Evolutionary conservation across 2,113 vertebrate genomes (phyloP).

Genomic region (Rutilus rutilus): DNA sequence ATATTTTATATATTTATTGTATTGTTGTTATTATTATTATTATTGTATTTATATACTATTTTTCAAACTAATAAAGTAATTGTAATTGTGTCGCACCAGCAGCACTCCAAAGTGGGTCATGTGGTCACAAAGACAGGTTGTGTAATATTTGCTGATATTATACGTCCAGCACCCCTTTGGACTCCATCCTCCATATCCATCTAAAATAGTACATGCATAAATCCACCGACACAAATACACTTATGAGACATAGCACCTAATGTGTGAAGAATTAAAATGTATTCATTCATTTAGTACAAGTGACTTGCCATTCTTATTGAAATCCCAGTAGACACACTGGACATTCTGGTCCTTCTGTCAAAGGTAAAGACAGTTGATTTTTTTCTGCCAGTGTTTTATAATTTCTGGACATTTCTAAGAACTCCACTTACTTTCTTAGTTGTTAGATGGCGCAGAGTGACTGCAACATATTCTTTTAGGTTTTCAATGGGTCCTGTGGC

Average conservation of each 20-base stretch:
- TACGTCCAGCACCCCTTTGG: conserved; percentile 78
- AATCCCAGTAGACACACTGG: conserved; percentile 88
- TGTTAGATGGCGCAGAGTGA: conserved; percentile 79
- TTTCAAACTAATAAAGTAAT: background rate
- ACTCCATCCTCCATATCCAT: conserved; percentile 86
- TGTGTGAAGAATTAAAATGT: background rate
- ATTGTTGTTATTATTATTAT: no score
- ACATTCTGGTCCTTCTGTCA: conserved; percentile 73
- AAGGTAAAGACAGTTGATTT: conserved; percentile 15
- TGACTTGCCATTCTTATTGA: conserved; percentile 78
- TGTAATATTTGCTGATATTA: conserved; percentile 78
- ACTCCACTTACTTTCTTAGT: conserved; percentile 72
- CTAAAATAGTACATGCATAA: conserved; percentile 66
- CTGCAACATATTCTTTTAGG: conserved; percentile 76
- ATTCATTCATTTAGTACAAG: background rate
- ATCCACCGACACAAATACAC: conserved; percentile 2
- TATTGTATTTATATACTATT: no score
- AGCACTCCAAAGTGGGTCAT: conserved; percentile 94
- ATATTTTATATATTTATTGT: no score
- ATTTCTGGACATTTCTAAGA: background rate
- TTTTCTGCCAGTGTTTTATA: background rate
- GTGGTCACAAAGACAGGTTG: conserved; percentile 88
- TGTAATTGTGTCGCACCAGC: conserved; percentile 74
- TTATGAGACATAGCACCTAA: background rate
- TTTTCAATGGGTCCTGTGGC: conserved; percentile 71